Conservation (phyloP, 2,888 invertebrate species). For the Ecliptopera silaceata region DNA sequence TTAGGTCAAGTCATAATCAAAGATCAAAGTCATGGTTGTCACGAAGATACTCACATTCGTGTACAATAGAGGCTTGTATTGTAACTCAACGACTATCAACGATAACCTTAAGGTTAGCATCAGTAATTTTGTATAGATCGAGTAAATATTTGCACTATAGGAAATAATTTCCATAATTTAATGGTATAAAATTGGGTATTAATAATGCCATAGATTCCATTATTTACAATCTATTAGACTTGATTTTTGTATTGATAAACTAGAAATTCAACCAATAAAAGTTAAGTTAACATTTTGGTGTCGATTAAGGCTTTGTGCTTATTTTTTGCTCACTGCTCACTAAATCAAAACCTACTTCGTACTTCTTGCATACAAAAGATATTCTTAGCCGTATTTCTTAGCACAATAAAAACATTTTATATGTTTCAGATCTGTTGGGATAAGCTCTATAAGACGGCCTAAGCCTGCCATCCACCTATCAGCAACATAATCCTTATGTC, state of each 20-base stretch:
- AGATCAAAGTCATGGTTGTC: background rate
- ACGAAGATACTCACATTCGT: slow-evolving; percentile 1
- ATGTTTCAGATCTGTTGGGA: slow-evolving; percentile 9
- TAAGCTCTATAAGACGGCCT: slow-evolving; percentile 5
- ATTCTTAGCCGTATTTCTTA: background rate
- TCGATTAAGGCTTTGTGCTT: too few species aligned
- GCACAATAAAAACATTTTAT: slow-evolving; percentile 5
- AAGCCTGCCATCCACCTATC: background rate
- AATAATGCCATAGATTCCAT: too few species aligned
- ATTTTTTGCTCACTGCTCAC: too few species aligned
- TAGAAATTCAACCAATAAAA: too few species aligned
- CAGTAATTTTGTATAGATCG: background rate
- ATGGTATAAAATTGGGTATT: too few species aligned
- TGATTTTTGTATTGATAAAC: too few species aligned
- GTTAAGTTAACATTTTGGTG: too few species aligned
- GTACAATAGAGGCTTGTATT: background rate
- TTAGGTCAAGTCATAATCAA: background rate
- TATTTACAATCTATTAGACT: too few species aligned
- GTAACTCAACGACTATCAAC: background rate
- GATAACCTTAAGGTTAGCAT: background rate
- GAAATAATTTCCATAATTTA: too few species aligned
- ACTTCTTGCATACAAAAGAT: background rate
- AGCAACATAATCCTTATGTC: slow-evolving; percentile 16
- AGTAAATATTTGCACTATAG: background rate
- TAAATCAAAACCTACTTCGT: too few species aligned